Percentiles rank a stretch among this genome's conserved stretches.
These are phyloP conservation scores for Trissonchulus latispiculum DNA, from an alignment of 2,888 invertebrate species.

Conservation along the genomic window DNA sequence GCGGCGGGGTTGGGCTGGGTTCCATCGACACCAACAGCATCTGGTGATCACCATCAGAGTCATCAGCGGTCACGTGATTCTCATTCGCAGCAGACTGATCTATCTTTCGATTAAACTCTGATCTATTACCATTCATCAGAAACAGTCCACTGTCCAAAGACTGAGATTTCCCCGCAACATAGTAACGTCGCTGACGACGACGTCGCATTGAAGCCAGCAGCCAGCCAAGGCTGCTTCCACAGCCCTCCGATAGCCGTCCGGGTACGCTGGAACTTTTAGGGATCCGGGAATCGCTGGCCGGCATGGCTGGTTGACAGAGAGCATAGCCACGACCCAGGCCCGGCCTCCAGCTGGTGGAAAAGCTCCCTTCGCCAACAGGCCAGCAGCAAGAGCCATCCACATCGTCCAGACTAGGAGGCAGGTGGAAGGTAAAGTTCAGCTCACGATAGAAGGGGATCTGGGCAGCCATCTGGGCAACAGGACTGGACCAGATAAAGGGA, in stretches of 20 bases:
- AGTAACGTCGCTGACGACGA: too few species aligned
- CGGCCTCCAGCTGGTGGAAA: not conserved
- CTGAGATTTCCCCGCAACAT: too few species aligned
- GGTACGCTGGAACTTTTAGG: constrained; percentile 6
- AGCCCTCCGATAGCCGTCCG: not conserved
- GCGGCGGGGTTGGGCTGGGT: too few species aligned
- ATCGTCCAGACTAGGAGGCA: not conserved
- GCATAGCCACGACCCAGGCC: not conserved
- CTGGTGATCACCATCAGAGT: too few species aligned
- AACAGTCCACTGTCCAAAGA: too few species aligned
- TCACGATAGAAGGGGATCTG: not conserved
- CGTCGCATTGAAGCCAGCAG: too few species aligned
- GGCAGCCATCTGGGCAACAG: not conserved
- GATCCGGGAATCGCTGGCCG: not conserved
- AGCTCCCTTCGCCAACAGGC: not conserved
- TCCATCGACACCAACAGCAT: too few species aligned
- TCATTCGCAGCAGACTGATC: too few species aligned
- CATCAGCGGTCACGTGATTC: too few species aligned
- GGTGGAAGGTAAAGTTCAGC: not conserved
- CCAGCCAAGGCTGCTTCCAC: not conserved
- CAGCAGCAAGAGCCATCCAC: too few species aligned
- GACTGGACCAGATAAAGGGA: not conserved
- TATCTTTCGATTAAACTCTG: too few species aligned
- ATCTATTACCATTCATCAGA: too few species aligned
- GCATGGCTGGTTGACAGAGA: not conserved